phyloP scores from a whole-genome alignment of 2,797 vertebrate genomes.

The Phrynocephalus guinanensis region DNA sequence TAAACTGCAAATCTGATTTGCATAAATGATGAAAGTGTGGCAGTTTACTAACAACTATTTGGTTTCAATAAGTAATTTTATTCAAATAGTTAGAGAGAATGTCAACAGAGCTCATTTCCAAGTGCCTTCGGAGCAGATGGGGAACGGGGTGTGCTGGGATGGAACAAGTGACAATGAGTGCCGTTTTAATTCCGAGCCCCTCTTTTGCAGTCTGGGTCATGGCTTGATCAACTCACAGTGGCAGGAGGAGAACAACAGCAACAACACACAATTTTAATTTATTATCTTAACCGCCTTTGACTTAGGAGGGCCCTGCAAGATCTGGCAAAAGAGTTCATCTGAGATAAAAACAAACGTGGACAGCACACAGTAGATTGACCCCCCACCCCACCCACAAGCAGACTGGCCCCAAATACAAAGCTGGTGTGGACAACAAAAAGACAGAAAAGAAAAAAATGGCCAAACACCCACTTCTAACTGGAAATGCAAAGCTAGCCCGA shows the following conservation, averaged over 20 bases:
- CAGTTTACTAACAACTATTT: slow-evolving; percentile 66
- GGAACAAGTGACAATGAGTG: slow-evolving; percentile 34
- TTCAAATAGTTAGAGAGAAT: slow-evolving; percentile 65
- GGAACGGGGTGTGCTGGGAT: slow-evolving; percentile 47
- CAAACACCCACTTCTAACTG: slow-evolving; percentile 5
- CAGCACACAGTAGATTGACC: too few species aligned
- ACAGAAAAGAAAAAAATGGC: slow-evolving; percentile 1
- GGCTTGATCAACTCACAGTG: slow-evolving; percentile 62
- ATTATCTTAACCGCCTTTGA: slow-evolving; percentile 58
- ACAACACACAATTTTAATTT: slow-evolving; percentile 55
- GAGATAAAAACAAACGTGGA: too few species aligned
- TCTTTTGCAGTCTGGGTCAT: slow-evolving; percentile 39
- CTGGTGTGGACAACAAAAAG: too few species aligned
- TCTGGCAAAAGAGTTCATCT: slow-evolving; percentile 20
- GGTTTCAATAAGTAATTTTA: slow-evolving; percentile 66
- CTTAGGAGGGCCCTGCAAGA: slow-evolving; percentile 36
- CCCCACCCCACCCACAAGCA: too few species aligned
- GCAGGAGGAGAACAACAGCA: slow-evolving; percentile 46
- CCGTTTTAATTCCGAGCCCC: slow-evolving; percentile 37
- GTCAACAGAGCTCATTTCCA: slow-evolving; percentile 53
- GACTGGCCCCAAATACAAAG: too few species aligned
- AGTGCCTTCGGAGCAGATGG: slow-evolving; percentile 54
- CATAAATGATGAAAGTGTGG: slow-evolving; percentile 58
- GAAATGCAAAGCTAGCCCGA: slow-evolving; percentile 66
- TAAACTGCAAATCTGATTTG: slow-evolving; percentile 55